Evolutionary conservation across 2,797 vertebrate species (phyloP), one percentile per base, ranked within the genome.

Genomic region (Uromys caudimaculatus): DNA sequence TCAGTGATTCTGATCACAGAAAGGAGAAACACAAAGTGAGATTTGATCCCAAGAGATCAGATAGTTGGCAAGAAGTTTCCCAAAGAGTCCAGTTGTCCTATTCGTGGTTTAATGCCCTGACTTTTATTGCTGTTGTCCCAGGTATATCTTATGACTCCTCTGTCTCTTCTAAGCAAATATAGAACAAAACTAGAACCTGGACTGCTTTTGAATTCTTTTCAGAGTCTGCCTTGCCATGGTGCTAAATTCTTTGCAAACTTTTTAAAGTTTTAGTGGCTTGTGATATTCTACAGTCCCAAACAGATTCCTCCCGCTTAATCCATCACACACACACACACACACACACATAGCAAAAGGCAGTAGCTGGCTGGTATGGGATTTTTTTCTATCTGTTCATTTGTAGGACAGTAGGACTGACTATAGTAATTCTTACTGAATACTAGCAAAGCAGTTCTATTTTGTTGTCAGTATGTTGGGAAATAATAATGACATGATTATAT

Each of bases 371-470:
- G 32, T n/a, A 9, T 32, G 47, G 21, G 1, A 32, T 84, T 89
- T 92, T 19, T 3, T 79, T 79, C 79, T 47, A 93, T 62, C 44
- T 93, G 14, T 91, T 89, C 27, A 67, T 87, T 58, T 91, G 29
- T 38, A 83, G 56, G 69, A 73, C 73, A 90, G 32, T 52, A 64
- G 92, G 62, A 94, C 69, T 96, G 92, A 95, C 44, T 75, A 64
- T 71, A 67, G 56, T 19, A 88, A 76, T 12, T 64, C 54, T 96
- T 87, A 84, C 1, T 71, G 24, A 96, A 87, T 32, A 60, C 29
- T 64, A 50, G 50, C 62, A 91, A 91, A 94, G 11, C 56, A 90
- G 87, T 88, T 96, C 64, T 89, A 95, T 86, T 87, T 96, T 84
- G 82, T 89, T 84, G 69, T 87, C 47, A 95, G 23, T 17, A 75